Conservation (phyloP, 1,140 invertebrate species). For the Tetraneura akinire region DNA sequence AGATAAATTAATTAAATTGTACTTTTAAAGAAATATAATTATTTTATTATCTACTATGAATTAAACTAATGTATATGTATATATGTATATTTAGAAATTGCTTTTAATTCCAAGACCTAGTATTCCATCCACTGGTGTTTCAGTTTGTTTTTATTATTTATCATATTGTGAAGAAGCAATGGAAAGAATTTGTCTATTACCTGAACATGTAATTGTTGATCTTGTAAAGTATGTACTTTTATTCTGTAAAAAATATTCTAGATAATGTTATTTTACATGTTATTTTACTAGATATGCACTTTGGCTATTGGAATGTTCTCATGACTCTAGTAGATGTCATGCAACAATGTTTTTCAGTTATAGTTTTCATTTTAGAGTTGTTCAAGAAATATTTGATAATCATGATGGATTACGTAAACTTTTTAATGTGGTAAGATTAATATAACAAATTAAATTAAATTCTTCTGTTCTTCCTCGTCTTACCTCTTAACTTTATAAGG, state of each 20-base stretch:
- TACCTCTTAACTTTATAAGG: no score
- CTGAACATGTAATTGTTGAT: conserved; percentile 74
- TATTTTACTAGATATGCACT: conserved; percentile 73
- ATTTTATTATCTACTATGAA: no score
- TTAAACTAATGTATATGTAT: background rate
- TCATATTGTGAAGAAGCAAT: conserved; percentile 97
- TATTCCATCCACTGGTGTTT: conserved; percentile 92
- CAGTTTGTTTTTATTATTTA: conserved; percentile 93
- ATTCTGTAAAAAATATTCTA: background rate
- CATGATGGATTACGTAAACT: conserved; percentile 89
- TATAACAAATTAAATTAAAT: background rate
- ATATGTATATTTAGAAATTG: conserved; percentile 64
- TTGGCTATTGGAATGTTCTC: conserved; percentile 93
- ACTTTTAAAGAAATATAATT: no score
- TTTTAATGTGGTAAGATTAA: conserved; percentile 80
- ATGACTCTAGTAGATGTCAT: conserved; percentile 93
- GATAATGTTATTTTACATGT: background rate
- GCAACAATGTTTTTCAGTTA: conserved; percentile 97
- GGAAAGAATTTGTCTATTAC: conserved; percentile 88
- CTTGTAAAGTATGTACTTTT: conserved; percentile 69
- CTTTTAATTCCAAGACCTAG: conserved; percentile 88
- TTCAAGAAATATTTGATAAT: conserved; percentile 89
- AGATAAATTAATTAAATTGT: no score
- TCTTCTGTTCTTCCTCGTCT: no score
- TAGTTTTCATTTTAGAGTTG: conserved; percentile 87